Percentiles rank a stretch among this genome's conserved stretches.
These are phyloP conservation scores for Pseudomyrmex sp. DNA, from an alignment of 1,140 invertebrate genomes.

Conservation along the genomic window DNA sequence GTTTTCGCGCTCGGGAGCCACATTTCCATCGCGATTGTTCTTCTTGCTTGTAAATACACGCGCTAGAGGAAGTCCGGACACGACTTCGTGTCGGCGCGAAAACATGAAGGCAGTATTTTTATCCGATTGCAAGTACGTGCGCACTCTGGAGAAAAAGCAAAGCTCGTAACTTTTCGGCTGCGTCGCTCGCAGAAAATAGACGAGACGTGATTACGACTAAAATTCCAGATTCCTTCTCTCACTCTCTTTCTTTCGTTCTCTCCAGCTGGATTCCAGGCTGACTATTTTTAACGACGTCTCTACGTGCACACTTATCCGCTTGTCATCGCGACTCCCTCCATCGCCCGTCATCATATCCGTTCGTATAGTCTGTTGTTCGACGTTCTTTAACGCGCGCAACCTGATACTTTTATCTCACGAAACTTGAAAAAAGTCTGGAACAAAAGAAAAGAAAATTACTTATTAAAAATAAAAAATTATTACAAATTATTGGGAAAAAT, in stretches of 20 bases:
- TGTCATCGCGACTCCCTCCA: background rate
- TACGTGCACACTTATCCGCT: constrained; percentile 30
- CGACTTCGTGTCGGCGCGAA: constrained; percentile 15
- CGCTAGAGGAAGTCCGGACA: background rate
- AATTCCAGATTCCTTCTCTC: constrained; percentile 39
- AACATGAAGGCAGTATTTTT: constrained; percentile 43
- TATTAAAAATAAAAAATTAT: background rate
- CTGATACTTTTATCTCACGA: background rate
- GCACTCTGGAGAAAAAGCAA: constrained; percentile 36
- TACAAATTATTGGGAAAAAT: background rate
- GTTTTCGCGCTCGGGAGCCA: background rate
- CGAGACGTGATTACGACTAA: constrained; percentile 47
- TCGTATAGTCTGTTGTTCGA: constrained; percentile 1
- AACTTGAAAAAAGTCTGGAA: constrained; percentile 5
- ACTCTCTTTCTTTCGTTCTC: background rate
- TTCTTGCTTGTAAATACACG: constrained; percentile 3
- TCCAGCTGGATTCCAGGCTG: constrained; percentile 41
- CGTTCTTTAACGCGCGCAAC: constrained; percentile 20
- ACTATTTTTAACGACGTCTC: constrained; percentile 52
- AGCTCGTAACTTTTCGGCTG: constrained; percentile 36
- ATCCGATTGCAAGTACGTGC: constrained; percentile 26
- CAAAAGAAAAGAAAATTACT: background rate
- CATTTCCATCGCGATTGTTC: background rate
- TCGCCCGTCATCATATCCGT: constrained; percentile 31
- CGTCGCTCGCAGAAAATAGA: constrained; percentile 57